Evolutionary conservation across 1,140 invertebrate genomes (phyloP).

Genomic region (Chrysomallon squamiferum): DNA sequence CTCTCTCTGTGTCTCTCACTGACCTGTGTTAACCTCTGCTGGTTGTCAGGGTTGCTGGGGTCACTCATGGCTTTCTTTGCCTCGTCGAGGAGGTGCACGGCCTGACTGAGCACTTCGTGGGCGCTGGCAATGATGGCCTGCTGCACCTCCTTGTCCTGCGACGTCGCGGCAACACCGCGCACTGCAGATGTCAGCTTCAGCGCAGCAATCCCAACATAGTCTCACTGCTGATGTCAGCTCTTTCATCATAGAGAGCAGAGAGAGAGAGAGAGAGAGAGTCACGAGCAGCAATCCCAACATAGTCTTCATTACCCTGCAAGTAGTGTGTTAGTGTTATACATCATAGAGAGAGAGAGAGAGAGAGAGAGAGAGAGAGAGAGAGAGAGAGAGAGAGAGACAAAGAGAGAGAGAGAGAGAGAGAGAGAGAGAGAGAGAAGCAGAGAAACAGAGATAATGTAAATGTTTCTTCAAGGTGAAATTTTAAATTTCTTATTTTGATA

Average conservation of each 20-base stretch:
- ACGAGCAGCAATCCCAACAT: constrained; percentile 81
- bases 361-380: not conserved
- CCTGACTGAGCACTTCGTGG: constrained; percentile 80
- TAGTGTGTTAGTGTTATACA: not conserved
- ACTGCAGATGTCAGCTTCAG: constrained; percentile 74
- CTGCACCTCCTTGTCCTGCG: constrained; percentile 71
- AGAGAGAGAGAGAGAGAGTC: too few species aligned
- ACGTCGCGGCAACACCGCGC: constrained; percentile 74
- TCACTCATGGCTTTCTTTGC: constrained; percentile 74
- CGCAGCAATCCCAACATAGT: constrained; percentile 78
- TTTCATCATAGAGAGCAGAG: constrained; percentile 62
- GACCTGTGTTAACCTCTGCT: constrained; percentile 70
- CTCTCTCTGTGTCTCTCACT: too few species aligned
- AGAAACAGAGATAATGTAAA: not conserved
- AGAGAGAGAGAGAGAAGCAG: not conserved
- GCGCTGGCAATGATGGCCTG: constrained; percentile 66
- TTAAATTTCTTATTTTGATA: too few species aligned
- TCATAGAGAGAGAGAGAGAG: not conserved
- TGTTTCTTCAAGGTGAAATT: not conserved
- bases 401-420: not conserved
- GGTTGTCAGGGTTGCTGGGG: constrained; percentile 69
- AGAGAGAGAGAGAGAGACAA: not conserved
- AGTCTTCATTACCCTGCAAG: constrained; percentile 76
- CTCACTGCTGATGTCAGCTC: constrained; percentile 35
- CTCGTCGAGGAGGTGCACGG: constrained; percentile 79